Evolutionary conservation across 2,797 vertebrate genomes (phyloP).

Genomic region (Atherinosoma microstoma): DNA sequence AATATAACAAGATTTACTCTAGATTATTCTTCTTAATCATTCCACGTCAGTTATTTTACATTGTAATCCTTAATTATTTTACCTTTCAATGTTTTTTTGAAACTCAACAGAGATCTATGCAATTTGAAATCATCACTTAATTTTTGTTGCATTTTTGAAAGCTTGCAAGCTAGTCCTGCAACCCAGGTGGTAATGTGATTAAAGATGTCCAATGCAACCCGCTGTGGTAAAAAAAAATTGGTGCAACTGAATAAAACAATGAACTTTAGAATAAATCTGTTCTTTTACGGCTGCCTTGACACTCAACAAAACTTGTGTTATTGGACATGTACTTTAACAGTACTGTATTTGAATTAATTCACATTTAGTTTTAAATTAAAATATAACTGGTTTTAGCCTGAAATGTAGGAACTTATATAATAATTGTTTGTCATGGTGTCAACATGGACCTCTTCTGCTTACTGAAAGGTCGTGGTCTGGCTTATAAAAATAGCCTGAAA

Average conservation of each 20-base stretch:
- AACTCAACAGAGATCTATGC: too few species aligned
- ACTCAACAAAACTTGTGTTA: background rate
- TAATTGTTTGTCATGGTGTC: conserved; percentile 11
- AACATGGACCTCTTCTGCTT: background rate
- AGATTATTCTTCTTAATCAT: too few species aligned
- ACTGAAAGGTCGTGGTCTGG: conserved; percentile 16
- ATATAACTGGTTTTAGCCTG: background rate
- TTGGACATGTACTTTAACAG: background rate
- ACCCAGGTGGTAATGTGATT: background rate
- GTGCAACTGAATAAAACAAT: background rate
- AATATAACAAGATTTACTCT: too few species aligned
- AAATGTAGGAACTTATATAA: background rate
- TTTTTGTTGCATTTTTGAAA: too few species aligned
- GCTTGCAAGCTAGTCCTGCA: too few species aligned
- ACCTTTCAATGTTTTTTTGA: too few species aligned
- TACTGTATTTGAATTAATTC: background rate
- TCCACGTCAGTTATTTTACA: too few species aligned
- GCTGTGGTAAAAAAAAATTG: background rate
- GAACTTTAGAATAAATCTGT: background rate
- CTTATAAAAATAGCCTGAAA: conserved; percentile 4
- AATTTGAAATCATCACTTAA: too few species aligned
- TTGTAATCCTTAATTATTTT: too few species aligned
- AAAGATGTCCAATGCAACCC: background rate
- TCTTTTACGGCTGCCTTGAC: background rate
- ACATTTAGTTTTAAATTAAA: too few species aligned